A percentile compares a stretch with the other conserved stretches of the same genome.
These are phyloP conservation scores for Chaenocephalus aceratus DNA, from an alignment of 2,113 vertebrate genomes.

Conservation along the genomic window DNA sequence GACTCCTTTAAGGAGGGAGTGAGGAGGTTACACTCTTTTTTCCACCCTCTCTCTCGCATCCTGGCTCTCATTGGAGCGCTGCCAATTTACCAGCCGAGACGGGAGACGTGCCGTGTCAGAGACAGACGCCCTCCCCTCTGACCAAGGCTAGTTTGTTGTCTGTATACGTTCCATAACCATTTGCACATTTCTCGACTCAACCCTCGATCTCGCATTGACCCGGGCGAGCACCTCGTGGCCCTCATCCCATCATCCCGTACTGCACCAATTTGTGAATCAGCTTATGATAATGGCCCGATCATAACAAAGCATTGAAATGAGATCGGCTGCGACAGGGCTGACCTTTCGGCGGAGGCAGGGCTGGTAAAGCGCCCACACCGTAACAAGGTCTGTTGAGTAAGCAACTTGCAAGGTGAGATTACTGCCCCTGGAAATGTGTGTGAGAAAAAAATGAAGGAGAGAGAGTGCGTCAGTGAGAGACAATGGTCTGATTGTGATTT, in stretches of 20 bases:
- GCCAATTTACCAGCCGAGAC: slow-evolving; percentile 75
- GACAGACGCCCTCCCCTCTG: slow-evolving; percentile 37
- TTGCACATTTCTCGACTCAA: slow-evolving; percentile 14
- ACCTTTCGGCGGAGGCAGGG: slow-evolving; percentile 77
- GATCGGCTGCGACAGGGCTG: slow-evolving; percentile 75
- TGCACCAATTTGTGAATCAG: slow-evolving; percentile 81
- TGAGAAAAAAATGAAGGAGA: slow-evolving; percentile 11
- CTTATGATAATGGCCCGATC: slow-evolving; percentile 80
- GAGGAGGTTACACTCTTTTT: slow-evolving; percentile 51
- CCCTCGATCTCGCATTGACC: slow-evolving; percentile 33
- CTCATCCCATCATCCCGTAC: slow-evolving; percentile 63
- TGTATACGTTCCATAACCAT: slow-evolving; percentile 26
- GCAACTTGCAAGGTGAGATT: slow-evolving; percentile 83
- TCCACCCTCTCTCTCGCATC: not conserved
- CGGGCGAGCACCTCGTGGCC: slow-evolving; percentile 26
- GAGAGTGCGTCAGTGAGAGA: slow-evolving; percentile 33
- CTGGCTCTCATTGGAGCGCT: slow-evolving; percentile 61
- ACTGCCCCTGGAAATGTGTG: slow-evolving; percentile 52
- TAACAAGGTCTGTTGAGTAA: slow-evolving; percentile 87
- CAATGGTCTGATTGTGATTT: slow-evolving; percentile 79
- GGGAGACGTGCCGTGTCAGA: slow-evolving; percentile 44
- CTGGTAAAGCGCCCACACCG: slow-evolving; percentile 68
- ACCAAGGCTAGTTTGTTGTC: slow-evolving; percentile 57
- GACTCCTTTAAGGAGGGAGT: slow-evolving; percentile 73
- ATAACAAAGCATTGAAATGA: slow-evolving; percentile 78